These are phyloP conservation scores for Albula glossodonta DNA, from an alignment of 2,113 vertebrate genomes.

Conservation along the genomic window DNA sequence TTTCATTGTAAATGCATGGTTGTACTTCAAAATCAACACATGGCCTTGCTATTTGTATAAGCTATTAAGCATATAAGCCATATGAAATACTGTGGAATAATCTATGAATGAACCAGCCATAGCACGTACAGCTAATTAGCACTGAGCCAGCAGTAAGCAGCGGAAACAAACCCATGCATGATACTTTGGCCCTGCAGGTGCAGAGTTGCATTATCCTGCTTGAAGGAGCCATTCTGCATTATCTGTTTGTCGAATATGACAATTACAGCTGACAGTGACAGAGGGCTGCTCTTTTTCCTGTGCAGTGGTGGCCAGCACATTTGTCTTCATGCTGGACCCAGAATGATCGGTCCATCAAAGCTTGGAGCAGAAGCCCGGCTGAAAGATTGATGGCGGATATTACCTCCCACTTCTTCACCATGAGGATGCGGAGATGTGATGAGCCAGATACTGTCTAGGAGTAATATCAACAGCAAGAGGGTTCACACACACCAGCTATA, in stretches of 20 bases:
- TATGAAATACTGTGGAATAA: too few species aligned
- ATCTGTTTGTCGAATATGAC: not conserved
- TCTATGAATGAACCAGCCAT: too few species aligned
- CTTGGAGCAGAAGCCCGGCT: not conserved
- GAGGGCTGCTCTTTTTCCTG: not conserved
- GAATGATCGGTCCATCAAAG: conserved; percentile 17
- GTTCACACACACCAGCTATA: too few species aligned
- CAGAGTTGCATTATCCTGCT: too few species aligned
- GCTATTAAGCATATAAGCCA: too few species aligned
- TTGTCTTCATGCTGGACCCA: not conserved
- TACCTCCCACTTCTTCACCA: not conserved
- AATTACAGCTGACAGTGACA: not conserved
- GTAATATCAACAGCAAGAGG: not conserved
- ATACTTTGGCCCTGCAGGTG: too few species aligned
- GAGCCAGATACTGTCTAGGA: not conserved
- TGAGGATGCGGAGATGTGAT: not conserved
- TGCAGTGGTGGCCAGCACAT: not conserved
- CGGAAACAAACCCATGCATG: too few species aligned
- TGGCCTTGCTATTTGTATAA: too few species aligned
- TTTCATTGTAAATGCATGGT: too few species aligned
- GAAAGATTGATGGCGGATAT: not conserved
- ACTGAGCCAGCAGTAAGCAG: too few species aligned
- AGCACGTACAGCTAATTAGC: too few species aligned
- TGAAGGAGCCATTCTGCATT: not conserved
- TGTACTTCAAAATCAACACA: too few species aligned